These are phyloP conservation scores for Gila orcuttii DNA, from an alignment of 2,113 vertebrate species.

Conservation along the genomic window DNA sequence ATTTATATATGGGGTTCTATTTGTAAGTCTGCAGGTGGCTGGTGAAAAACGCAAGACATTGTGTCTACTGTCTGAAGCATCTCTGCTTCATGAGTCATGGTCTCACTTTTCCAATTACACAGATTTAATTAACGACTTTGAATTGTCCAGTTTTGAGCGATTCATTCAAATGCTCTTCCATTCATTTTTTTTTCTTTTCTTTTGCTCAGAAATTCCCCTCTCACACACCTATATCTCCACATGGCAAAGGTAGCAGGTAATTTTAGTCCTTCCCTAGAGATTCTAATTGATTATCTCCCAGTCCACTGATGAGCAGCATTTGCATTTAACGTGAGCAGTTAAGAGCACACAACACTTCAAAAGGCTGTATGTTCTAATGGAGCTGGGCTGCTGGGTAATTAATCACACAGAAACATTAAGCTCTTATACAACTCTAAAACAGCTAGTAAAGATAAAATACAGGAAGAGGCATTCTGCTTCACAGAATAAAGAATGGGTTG, in stretches of 20 bases:
- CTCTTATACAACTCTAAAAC: slow-evolving; percentile 12
- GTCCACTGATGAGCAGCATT: slow-evolving; percentile 45
- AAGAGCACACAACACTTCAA: slow-evolving; percentile 20
- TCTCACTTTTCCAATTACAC: not conserved
- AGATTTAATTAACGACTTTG: slow-evolving; percentile 33
- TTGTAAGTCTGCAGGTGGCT: not conserved
- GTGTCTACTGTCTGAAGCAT: not conserved
- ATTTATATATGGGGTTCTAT: not conserved
- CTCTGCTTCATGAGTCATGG: not conserved
- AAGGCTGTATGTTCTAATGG: slow-evolving; percentile 19
- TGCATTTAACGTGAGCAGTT: slow-evolving; percentile 46
- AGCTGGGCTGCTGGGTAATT: slow-evolving; percentile 42
- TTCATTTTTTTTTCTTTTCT: not conserved
- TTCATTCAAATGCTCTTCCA: not conserved
- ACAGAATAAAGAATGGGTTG: slow-evolving; percentile 10
- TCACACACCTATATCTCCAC: not conserved
- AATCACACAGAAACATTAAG: slow-evolving; percentile 37
- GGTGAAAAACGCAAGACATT: not conserved
- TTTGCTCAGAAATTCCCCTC: not conserved
- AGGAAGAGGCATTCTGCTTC: slow-evolving; percentile 14
- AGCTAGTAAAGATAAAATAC: slow-evolving; percentile 23
- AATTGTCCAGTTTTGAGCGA: not conserved
- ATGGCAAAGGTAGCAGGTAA: slow-evolving; percentile 48
- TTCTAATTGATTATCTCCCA: slow-evolving; percentile 50
- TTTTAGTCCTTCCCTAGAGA: slow-evolving; percentile 23